Evolutionary conservation across 2,888 invertebrate species (phyloP).

Genomic region (Hirtodrosophila confusa): DNA sequence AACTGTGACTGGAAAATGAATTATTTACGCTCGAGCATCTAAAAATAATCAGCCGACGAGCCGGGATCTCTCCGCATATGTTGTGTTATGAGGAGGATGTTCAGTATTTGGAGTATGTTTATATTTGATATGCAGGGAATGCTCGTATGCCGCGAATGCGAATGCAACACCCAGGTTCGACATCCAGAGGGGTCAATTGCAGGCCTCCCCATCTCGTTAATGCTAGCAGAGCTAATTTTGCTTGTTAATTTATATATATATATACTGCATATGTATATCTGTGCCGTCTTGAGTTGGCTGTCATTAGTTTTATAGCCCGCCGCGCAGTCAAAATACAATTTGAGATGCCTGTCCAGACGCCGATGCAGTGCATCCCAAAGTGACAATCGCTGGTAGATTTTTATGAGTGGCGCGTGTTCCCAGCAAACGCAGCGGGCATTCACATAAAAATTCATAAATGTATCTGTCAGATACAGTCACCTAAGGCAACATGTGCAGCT

Average conservation of each 20-base stretch:
- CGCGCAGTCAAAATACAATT: conserved; percentile 60
- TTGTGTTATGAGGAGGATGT: conserved; percentile 15
- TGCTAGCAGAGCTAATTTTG: conserved; percentile 49
- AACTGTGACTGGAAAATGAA: conserved; percentile 80
- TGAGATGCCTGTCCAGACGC: conserved; percentile 32
- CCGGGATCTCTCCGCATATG: background rate
- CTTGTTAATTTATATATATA: conserved; percentile 59
- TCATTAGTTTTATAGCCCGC: conserved; percentile 69
- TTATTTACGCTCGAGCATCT: conserved; percentile 74
- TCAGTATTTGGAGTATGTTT: conserved; percentile 23
- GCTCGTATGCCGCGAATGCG: conserved; percentile 28
- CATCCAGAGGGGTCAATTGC: conserved; percentile 71
- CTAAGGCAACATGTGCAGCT: conserved; percentile 47
- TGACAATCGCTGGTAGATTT: conserved; percentile 60
- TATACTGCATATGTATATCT: conserved; percentile 7
- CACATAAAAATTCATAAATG: conserved; percentile 69
- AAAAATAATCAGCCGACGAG: conserved; percentile 61
- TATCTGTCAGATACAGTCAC: conserved; percentile 54
- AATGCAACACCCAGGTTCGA: conserved; percentile 51
- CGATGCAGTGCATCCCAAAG: conserved; percentile 34
- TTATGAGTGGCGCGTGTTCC: conserved; percentile 69
- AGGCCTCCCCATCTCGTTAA: conserved; percentile 52
- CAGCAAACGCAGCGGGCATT: conserved; percentile 37
- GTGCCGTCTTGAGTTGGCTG: conserved; percentile 45
- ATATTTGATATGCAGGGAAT: conserved; percentile 7